Conservation (phyloP, 1,140 invertebrate genomes). For the Amyelois transitella region DNA sequence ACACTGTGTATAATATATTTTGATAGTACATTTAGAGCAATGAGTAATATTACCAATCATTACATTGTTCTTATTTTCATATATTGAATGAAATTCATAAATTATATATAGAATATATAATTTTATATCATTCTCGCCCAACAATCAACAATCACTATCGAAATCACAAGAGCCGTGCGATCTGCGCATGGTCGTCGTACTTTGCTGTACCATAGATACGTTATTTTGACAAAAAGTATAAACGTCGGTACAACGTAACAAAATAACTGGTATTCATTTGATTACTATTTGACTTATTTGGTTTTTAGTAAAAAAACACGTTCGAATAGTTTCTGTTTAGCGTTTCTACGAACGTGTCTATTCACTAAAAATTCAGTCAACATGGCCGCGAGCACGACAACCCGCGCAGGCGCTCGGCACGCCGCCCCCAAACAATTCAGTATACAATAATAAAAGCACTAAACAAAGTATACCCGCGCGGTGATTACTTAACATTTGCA, state of each 20-base stretch:
- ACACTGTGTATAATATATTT: constrained; percentile 75
- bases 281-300: too few species aligned
- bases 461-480: constrained; percentile 21
- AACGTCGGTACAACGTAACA: too few species aligned
- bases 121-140: constrained; percentile 66
- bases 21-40: constrained; percentile 74
- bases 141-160: constrained; percentile 70
- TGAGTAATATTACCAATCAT: constrained; percentile 74
- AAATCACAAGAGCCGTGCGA: constrained; percentile 39
- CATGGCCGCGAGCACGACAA: neutral
- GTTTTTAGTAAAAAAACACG: too few species aligned
- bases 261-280: too few species aligned
- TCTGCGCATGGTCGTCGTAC: constrained; percentile 13
- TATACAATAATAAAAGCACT: constrained; percentile 19
- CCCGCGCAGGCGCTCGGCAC: constrained; percentile 11
- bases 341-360: neutral
- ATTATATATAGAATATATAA: constrained; percentile 72
- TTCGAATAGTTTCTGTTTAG: too few species aligned
- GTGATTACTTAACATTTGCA: too few species aligned
- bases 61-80: constrained; percentile 71
- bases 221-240: too few species aligned
- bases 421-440: neutral
- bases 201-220: too few species aligned
- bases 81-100: constrained; percentile 71
- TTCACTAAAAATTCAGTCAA: too few species aligned